phyloP scores from a whole-genome alignment of 2,888 invertebrate species.

The Nemapogon koenigi region DNA sequence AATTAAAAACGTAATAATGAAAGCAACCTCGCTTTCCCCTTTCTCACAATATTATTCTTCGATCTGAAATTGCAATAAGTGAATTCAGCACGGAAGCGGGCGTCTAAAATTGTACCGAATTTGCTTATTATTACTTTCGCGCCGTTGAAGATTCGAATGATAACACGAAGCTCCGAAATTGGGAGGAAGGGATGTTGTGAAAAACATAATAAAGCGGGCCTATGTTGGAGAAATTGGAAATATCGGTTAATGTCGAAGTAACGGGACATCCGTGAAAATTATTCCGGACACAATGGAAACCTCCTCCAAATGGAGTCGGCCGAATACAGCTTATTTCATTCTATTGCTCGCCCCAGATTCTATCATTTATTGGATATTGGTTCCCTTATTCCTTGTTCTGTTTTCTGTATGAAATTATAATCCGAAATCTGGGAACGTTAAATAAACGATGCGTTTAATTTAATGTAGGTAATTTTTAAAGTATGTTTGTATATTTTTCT shows the following conservation, averaged over 20 bases:
- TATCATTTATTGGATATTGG: slow-evolving; percentile 18
- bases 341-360: slow-evolving; percentile 15
- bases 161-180: too few relatives aligned
- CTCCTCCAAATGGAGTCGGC: slow-evolving; percentile 4
- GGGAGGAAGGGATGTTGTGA: slow-evolving; percentile 23
- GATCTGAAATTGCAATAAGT: too few relatives aligned
- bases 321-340: slow-evolving; percentile 13
- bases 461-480: too few relatives aligned
- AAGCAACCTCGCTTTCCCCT: too few relatives aligned
- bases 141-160: slow-evolving; percentile 33
- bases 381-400: slow-evolving; percentile 4
- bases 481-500: too few relatives aligned
- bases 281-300: slow-evolving; percentile 11
- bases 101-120: slow-evolving; percentile 46
- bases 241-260: slow-evolving; percentile 22
- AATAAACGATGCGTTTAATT: too few relatives aligned
- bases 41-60: too few relatives aligned
- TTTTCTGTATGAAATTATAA: slow-evolving; percentile 5
- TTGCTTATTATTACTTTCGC: slow-evolving; percentile 46
- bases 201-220: slow-evolving; percentile 41
- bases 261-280: slow-evolving; percentile 8
- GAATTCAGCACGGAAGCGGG: too few relatives aligned
- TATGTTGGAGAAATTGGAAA: slow-evolving; percentile 34
- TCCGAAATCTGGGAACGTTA: too few relatives aligned
- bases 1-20: too few relatives aligned